Evolutionary conservation across 2,113 vertebrate genomes (phyloP).

Genomic region (Benitochromis conjunctus): DNA sequence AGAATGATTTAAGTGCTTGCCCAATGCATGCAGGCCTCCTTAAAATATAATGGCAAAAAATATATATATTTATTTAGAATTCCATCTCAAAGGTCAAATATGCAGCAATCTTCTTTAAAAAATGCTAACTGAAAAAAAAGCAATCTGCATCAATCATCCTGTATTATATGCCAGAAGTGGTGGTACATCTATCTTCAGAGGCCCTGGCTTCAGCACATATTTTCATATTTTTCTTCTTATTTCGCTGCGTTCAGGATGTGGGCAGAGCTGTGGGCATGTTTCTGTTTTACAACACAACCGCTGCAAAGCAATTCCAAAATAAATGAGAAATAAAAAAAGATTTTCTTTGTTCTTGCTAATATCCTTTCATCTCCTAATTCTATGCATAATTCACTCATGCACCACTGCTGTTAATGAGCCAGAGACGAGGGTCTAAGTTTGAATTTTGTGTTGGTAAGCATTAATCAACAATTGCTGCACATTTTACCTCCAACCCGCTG

Average conservation of each 20-base stretch:
- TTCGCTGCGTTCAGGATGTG: background rate
- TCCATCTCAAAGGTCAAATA: background rate
- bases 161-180: background rate
- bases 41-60: background rate
- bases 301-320: background rate
- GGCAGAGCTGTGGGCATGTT: background rate
- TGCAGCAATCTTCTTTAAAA: background rate
- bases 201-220: fast-evolving
- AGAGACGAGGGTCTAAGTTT: background rate
- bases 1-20: background rate
- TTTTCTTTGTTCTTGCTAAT: background rate
- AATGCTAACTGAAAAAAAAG: background rate
- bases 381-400: background rate
- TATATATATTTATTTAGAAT: background rate
- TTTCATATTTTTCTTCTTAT: background rate
- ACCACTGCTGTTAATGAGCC: background rate
- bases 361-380: background rate
- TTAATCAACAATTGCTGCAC: background rate
- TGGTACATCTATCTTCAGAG: background rate
- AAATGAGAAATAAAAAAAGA: background rate
- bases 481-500: background rate
- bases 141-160: background rate
- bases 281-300: background rate
- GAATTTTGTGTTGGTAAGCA: background rate
- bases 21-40: background rate